Conservation (phyloP, 2,113 vertebrate genomes). For the Neogobius melanostomus region DNA sequence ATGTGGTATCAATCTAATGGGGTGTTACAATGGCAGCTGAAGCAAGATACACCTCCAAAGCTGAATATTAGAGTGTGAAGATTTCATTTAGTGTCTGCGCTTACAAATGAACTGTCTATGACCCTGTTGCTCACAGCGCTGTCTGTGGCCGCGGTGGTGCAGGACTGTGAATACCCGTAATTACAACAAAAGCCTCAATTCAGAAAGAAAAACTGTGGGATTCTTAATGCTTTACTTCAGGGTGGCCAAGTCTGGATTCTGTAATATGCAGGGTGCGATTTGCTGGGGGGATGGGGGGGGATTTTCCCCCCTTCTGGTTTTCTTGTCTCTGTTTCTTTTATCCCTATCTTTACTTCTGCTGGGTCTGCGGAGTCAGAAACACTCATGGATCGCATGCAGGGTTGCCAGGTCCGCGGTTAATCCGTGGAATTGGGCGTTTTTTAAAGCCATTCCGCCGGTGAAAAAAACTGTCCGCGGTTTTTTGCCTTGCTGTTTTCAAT, state of each 20-base stretch:
- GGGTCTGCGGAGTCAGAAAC: too few species aligned
- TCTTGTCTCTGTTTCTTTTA: too few species aligned
- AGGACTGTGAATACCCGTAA: not conserved
- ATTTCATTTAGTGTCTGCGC: slow-evolving; percentile 18
- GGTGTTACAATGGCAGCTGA: slow-evolving; percentile 22
- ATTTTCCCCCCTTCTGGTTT: too few species aligned
- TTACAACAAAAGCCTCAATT: not conserved
- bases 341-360: too few species aligned
- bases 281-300: too few species aligned
- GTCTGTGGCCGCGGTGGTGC: not conserved
- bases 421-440: too few species aligned
- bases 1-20: slow-evolving; percentile 36
- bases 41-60: not conserved
- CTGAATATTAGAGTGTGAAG: slow-evolving; percentile 2
- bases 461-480: too few species aligned
- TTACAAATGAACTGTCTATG: not conserved
- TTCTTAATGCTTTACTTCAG: not conserved
- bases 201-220: not conserved
- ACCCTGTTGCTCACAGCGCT: not conserved
- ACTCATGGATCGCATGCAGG: too few species aligned
- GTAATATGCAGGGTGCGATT: too few species aligned
- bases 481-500: too few species aligned
- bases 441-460: too few species aligned
- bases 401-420: too few species aligned
- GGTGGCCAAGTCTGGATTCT: not conserved